Conservation (phyloP, 2,113 vertebrate species). For the Plestiodon gilberti region DNA sequence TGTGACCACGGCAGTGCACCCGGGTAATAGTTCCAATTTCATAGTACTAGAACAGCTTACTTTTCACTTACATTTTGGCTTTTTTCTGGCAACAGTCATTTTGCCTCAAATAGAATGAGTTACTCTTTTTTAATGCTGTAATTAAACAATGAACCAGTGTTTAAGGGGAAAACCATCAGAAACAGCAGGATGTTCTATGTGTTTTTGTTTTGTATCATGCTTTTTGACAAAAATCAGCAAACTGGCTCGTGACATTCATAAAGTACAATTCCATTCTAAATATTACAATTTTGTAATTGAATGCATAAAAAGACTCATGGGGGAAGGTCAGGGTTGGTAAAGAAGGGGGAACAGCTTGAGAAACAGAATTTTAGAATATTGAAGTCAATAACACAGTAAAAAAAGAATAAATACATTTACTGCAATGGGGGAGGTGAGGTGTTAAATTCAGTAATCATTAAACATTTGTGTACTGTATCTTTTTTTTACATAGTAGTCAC, state of each 20-base stretch:
- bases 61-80: not conserved
- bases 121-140: too few relatives aligned
- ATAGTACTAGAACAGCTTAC: not conserved
- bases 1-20: too few relatives aligned
- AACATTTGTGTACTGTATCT: not conserved
- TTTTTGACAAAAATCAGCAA: not conserved
- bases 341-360: not conserved
- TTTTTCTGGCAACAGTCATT: not conserved
- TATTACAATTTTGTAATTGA: not conserved
- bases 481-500: not conserved
- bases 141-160: not conserved
- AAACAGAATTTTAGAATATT: not conserved
- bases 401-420: not conserved
- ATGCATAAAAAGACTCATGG: not conserved
- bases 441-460: not conserved
- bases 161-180: not conserved
- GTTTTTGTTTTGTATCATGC: not conserved
- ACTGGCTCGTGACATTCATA: not conserved
- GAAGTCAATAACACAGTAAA: not conserved
- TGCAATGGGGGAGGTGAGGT: not conserved
- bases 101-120: not conserved
- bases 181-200: not conserved
- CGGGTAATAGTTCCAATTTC: too few relatives aligned
- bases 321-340: not conserved
- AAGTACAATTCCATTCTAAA: not conserved